phyloP scores from a whole-genome alignment of 2,888 invertebrate species.

The Xanthorhoe spadicearia region DNA sequence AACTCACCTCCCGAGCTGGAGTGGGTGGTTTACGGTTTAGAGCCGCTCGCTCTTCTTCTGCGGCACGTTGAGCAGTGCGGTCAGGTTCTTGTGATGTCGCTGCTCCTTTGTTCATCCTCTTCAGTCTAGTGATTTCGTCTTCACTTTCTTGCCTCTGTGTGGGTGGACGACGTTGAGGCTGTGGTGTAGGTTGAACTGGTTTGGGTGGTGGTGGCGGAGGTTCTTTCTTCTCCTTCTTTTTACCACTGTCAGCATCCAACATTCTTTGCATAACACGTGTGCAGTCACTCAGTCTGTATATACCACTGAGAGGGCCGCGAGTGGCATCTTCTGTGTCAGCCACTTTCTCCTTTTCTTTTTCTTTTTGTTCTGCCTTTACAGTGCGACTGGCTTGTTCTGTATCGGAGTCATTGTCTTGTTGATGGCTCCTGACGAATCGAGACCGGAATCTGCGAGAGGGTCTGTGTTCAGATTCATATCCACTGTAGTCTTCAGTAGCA shows the following conservation, averaged over 20 bases:
- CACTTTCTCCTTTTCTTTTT: constrained; percentile 88
- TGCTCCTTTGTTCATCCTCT: constrained; percentile 92
- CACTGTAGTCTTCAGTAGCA: constrained; percentile 87
- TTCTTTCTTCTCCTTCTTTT: constrained; percentile 91
- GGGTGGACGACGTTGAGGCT: constrained; percentile 84
- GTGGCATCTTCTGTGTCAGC: constrained; percentile 96
- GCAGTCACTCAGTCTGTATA: constrained; percentile 93
- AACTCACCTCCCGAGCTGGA: constrained; percentile 92
- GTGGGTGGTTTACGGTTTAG: constrained; percentile 87
- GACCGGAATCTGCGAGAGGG: constrained; percentile 89
- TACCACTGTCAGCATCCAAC: constrained; percentile 90
- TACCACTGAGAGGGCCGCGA: constrained; percentile 93
- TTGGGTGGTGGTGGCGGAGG: constrained; percentile 81
- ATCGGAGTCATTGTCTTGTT: constrained; percentile 91
- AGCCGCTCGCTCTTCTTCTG: constrained; percentile 85
- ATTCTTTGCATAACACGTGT: constrained; percentile 95
- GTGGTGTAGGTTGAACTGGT: constrained; percentile 84
- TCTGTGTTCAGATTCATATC: constrained; percentile 87
- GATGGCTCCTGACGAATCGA: constrained; percentile 87
- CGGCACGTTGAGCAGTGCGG: constrained; percentile 77
- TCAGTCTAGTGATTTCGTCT: constrained; percentile 94
- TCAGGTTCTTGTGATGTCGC: constrained; percentile 87
- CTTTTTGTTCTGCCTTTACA: constrained; percentile 87
- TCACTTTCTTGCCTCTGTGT: constrained; percentile 92
- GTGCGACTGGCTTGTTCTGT: constrained; percentile 86